Evolutionary conservation across 2,888 invertebrate genomes (phyloP).

Genomic region (Pocota personata): DNA sequence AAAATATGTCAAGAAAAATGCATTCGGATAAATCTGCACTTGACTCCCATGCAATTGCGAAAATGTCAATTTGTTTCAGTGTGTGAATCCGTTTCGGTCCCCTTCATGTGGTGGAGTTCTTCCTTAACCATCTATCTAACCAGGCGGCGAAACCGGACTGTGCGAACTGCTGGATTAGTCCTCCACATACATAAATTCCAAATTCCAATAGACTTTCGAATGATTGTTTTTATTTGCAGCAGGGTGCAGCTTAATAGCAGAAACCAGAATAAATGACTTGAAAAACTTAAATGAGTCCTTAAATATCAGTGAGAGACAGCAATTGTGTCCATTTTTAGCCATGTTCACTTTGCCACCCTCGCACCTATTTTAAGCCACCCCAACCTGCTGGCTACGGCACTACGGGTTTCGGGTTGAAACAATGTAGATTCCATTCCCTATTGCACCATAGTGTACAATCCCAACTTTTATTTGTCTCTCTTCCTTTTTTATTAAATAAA

Average conservation of each 20-base stretch:
- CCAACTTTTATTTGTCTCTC: conserved; percentile 48
- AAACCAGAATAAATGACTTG: conserved; percentile 60
- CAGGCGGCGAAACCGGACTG: neutral
- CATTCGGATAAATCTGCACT: conserved; percentile 63
- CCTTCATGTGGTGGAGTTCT: conserved; percentile 23
- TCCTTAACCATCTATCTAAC: conserved; percentile 37
- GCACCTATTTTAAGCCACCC: conserved; percentile 33
- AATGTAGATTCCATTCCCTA: conserved; percentile 33
- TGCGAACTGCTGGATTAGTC: conserved; percentile 19
- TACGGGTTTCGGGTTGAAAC: conserved; percentile 36
- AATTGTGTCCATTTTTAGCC: conserved; percentile 41
- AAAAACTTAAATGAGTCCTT: conserved; percentile 69
- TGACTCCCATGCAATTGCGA: conserved; percentile 64
- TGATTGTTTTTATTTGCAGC: conserved; percentile 51
- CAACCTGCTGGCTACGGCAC: neutral
- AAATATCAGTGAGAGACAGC: conserved; percentile 59
- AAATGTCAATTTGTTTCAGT: conserved; percentile 69
- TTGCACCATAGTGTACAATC: conserved; percentile 6
- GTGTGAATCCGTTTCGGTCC: conserved; percentile 51
- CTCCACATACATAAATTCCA: conserved; percentile 52
- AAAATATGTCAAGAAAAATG: conserved; percentile 21
- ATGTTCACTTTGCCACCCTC: conserved; percentile 47
- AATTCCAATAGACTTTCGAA: conserved; percentile 61
- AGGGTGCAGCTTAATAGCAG: conserved; percentile 43
- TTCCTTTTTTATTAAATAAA: conserved; percentile 55